Conservation (phyloP, 2,888 invertebrate species). For the Drosophila lacicola region DNA sequence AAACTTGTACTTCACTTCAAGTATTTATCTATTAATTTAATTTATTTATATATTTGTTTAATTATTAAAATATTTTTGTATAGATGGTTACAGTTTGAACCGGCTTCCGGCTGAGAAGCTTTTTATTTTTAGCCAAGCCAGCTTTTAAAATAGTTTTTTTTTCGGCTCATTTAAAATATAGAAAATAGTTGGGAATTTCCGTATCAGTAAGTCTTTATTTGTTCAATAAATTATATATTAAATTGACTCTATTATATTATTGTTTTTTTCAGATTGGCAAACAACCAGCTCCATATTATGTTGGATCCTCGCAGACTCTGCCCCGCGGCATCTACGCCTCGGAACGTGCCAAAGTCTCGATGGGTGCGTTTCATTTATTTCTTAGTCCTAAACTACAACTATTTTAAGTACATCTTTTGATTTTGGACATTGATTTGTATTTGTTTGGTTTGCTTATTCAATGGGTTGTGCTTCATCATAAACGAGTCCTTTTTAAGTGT, state of each 20-base stretch:
- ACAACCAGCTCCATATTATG: constrained; percentile 84
- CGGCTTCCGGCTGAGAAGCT: too few relatives aligned
- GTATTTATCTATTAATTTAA: too few relatives aligned
- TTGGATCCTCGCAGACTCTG: constrained; percentile 84
- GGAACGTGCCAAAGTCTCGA: constrained; percentile 84
- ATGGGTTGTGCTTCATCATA: neutral
- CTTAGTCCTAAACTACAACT: neutral
- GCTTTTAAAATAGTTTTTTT: too few relatives aligned
- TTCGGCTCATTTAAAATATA: too few relatives aligned
- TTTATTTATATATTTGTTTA: too few relatives aligned
- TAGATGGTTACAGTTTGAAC: too few relatives aligned
- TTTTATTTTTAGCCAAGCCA: too few relatives aligned
- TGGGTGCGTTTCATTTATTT: constrained; percentile 79
- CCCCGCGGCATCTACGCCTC: constrained; percentile 86
- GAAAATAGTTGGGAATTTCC: neutral
- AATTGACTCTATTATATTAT: neutral
- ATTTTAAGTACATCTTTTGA: constrained; percentile 1
- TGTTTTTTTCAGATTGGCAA: constrained; percentile 82
- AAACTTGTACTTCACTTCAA: neutral
- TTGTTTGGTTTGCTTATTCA: constrained; percentile 6
- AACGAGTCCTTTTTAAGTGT: neutral
- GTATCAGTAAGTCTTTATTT: too few relatives aligned
- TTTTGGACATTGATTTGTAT: neutral
- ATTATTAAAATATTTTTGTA: too few relatives aligned
- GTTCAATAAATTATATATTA: too few relatives aligned